Evolutionary conservation across 2,113 vertebrate species (phyloP).

Genomic region (Vireo altiloquus): DNA sequence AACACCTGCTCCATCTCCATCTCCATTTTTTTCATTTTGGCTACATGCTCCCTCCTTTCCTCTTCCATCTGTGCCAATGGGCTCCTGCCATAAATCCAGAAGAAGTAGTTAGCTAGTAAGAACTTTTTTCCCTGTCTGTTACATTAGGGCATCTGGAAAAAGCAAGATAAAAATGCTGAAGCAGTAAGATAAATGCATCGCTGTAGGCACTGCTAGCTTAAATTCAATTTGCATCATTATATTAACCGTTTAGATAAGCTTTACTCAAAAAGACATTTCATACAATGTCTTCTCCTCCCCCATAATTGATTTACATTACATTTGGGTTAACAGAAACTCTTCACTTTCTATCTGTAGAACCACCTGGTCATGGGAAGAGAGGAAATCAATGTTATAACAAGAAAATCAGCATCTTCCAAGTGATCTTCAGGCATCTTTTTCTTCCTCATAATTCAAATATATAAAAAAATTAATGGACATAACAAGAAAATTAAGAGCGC

Average conservation of each 20-base stretch:
- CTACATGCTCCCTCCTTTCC: constrained; percentile 92
- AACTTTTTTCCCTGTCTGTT: not conserved
- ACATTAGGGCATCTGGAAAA: not conserved
- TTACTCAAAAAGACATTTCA: not conserved
- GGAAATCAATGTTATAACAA: not conserved
- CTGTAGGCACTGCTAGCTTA: not conserved
- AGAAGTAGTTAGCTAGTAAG: constrained; percentile 2
- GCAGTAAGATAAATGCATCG: not conserved
- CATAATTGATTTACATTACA: not conserved
- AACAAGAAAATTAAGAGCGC: not conserved
- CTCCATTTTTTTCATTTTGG: constrained; percentile 99
- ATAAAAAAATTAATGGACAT: not conserved
- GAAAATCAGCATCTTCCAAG: not conserved
- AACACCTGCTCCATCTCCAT: constrained; percentile 99
- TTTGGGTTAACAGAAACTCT: not conserved
- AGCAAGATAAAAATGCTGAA: not conserved
- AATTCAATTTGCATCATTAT: not conserved
- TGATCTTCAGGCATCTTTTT: not conserved
- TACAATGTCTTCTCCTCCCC: not conserved
- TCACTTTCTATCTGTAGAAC: not conserved
- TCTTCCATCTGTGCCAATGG: constrained; percentile 98
- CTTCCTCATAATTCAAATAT: not conserved
- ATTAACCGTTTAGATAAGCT: not conserved
- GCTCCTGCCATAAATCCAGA: constrained; percentile 79
- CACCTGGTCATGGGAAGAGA: not conserved